A percentile compares a stretch with the other conserved stretches of the same genome.
phyloP scores from a whole-genome alignment of 2,797 vertebrate species.

The Limnodromus scolopaceus region DNA sequence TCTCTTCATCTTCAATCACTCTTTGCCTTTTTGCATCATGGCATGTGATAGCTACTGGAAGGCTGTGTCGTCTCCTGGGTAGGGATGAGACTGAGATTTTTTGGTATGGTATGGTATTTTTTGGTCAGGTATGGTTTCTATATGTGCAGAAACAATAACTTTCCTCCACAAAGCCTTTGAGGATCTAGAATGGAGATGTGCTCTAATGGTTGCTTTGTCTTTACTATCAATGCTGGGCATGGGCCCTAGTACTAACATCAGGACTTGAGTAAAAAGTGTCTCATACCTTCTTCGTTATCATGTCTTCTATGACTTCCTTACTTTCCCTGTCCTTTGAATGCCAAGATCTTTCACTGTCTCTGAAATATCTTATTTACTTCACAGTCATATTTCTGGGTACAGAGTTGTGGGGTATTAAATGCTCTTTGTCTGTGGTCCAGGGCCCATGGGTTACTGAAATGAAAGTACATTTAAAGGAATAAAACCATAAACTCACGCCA shows the following conservation, averaged over 20 bases:
- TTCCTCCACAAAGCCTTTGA: background rate
- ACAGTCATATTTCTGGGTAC: background rate
- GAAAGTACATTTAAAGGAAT: background rate
- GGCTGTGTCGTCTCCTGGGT: background rate
- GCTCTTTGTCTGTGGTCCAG: background rate
- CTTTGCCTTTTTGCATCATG: background rate
- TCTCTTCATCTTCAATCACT: background rate
- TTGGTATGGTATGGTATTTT: too few species aligned
- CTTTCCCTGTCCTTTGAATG: background rate
- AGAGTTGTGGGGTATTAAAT: background rate
- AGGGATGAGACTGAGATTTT: background rate
- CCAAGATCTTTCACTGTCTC: background rate
- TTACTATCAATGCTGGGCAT: background rate
- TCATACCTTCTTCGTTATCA: background rate
- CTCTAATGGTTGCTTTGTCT: background rate
- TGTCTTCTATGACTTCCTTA: background rate
- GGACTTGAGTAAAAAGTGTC: background rate
- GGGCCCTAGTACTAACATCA: background rate
- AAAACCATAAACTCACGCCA: background rate
- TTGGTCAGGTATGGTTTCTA: background rate
- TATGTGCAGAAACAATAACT: background rate
- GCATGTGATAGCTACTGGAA: background rate
- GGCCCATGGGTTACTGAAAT: background rate
- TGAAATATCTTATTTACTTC: background rate
- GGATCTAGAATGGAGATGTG: background rate